Evolutionary conservation across 2,888 invertebrate species (phyloP).

Genomic region (Microdon myrmicae): DNA sequence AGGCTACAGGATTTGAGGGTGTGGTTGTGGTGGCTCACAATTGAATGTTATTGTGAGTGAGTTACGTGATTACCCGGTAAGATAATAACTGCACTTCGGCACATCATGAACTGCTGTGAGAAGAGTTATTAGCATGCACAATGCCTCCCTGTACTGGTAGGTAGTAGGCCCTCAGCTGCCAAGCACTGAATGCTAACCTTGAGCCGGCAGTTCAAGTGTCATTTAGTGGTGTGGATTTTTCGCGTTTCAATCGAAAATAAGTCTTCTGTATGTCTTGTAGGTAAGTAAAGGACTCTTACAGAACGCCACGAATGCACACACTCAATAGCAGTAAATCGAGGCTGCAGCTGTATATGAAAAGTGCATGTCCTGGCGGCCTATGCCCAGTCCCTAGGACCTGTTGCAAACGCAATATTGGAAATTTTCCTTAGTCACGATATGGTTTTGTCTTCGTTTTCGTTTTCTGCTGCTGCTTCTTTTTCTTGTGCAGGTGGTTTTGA

Average conservation of each 20-base stretch:
- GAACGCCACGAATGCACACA: slow-evolving; percentile 36
- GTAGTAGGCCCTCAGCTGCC: slow-evolving; percentile 8
- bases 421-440: slow-evolving; percentile 48
- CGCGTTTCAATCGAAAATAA: slow-evolving; percentile 54
- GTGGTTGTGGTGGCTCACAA: too few relatives aligned
- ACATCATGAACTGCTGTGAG: slow-evolving; percentile 49
- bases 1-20: too few relatives aligned
- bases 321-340: slow-evolving; percentile 40
- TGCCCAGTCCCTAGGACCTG: slow-evolving; percentile 29
- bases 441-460: slow-evolving; percentile 8
- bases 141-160: slow-evolving; percentile 26
- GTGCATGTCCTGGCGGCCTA: slow-evolving; percentile 38
- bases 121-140: slow-evolving; percentile 50
- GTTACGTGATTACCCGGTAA: slow-evolving; percentile 41
- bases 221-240: slow-evolving; percentile 35
- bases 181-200: neutral
- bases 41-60: slow-evolving; percentile 24
- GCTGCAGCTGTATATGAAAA: slow-evolving; percentile 47
- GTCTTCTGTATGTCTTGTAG: slow-evolving; percentile 31
- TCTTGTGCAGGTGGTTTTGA: too few relatives aligned
- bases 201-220: slow-evolving; percentile 12
- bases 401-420: slow-evolving; percentile 49
- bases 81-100: slow-evolving; percentile 57
- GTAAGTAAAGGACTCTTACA: slow-evolving; percentile 36
- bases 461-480: neutral